Conservation (phyloP, 2,888 invertebrate genomes). For the Chloroclysta siterata region DNA sequence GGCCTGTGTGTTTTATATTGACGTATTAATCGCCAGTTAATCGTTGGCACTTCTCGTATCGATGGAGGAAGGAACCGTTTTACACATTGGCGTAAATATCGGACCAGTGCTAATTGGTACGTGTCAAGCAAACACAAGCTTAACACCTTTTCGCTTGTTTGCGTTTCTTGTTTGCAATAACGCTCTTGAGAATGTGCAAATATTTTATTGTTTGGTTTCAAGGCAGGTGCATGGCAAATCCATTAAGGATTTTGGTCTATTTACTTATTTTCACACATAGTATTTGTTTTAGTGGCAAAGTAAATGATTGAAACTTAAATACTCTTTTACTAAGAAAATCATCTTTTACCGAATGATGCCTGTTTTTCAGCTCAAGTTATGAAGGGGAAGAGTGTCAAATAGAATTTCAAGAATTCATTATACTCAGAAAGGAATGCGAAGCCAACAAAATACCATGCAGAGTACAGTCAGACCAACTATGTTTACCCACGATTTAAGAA, state of each 20-base stretch:
- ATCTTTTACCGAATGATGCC: neutral
- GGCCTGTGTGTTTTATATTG: constrained; percentile 30
- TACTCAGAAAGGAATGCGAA: neutral
- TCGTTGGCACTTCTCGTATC: constrained; percentile 43
- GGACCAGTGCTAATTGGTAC: constrained; percentile 74
- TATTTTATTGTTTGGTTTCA: constrained; percentile 48
- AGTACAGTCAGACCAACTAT: neutral
- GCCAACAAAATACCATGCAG: neutral
- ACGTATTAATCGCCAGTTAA: constrained; percentile 27
- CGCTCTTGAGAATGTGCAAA: constrained; percentile 67
- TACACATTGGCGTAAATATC: constrained; percentile 66
- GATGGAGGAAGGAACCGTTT: constrained; percentile 65
- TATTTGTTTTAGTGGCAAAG: neutral
- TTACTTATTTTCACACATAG: constrained; percentile 2
- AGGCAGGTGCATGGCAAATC: constrained; percentile 66
- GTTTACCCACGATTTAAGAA: neutral
- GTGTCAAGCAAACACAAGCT: constrained; percentile 72
- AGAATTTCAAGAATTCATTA: too few species aligned
- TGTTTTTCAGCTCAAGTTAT: neutral
- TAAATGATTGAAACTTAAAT: neutral
- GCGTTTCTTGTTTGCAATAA: constrained; percentile 68
- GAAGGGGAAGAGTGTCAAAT: too few species aligned
- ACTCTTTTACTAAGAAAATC: neutral
- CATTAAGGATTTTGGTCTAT: constrained; percentile 42
- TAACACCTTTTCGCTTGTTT: constrained; percentile 75